Evolutionary conservation across 2,113 vertebrate species (phyloP), one percentile per base, ranked within the genome.

Genomic region (Cryptomyrus ogoouensis): DNA sequence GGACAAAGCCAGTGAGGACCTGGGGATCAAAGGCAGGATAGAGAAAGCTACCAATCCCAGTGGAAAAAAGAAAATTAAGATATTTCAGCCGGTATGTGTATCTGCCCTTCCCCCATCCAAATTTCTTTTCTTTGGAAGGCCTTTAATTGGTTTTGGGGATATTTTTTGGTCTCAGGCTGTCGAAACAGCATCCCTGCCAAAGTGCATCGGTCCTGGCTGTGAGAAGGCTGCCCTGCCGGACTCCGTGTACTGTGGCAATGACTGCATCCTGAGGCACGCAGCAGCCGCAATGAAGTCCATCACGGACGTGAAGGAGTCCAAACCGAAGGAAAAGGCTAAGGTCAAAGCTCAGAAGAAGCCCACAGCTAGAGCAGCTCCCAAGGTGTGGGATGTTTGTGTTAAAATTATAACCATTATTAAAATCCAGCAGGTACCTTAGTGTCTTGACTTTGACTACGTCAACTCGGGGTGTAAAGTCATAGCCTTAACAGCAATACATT

Each of bases 61-160:
- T 77, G 98, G 98, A 86, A 99, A 99, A 95, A 99, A 99, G 94
- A 99, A 98, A 90, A 97, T 99, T 5, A 99, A 99, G 96, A 99
- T 99, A 94, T 99, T 99, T 95, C 98, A 99, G 91, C 98, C 98
- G 94, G 98, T 99, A 95, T 95, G 97, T 97, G 50, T 85, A 10
- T 52, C 85, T 87, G 3, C 80, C 80, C 35, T 4, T 31, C 12
- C 31, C 35, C 35, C 13, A 42, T 42, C 44, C 27, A 17, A 46
- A 77, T 7, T 85, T 66, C 53, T 84, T 89, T 5, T 15, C 27
- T 53, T 31, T 87, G 7, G 31, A 52, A 84, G 49, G 5, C 0
- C 15, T 35, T 85, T 31, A 52, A 27, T 24, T 2, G 24, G 39
- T 2, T 58, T 58, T 17, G 49, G 21, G 31, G 56, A n/a, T 66